Percentiles rank a stretch among this genome's conserved stretches.
These are phyloP conservation scores for Pteria penguin DNA, from an alignment of 2,888 invertebrate species.

Conservation along the genomic window DNA sequence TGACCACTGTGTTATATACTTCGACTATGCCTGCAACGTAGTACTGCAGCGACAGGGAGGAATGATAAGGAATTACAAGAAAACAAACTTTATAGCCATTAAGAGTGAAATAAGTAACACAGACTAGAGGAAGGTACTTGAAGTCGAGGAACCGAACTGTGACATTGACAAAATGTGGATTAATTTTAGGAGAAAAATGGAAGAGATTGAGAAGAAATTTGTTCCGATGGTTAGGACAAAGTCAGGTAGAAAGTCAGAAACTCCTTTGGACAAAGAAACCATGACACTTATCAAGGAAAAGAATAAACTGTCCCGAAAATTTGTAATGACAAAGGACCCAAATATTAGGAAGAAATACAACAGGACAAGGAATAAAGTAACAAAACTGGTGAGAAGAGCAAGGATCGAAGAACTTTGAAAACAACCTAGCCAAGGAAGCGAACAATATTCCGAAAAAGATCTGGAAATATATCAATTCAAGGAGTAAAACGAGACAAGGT, in stretches of 20 bases:
- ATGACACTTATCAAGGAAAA: background rate
- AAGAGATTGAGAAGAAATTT: conserved; percentile 9
- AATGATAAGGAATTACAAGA: background rate
- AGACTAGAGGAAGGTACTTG: background rate
- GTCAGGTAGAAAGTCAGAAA: background rate
- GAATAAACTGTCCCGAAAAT: background rate
- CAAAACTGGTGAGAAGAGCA: background rate
- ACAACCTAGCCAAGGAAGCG: background rate
- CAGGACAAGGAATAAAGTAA: background rate
- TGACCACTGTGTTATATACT: conserved; percentile 11
- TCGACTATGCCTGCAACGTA: background rate
- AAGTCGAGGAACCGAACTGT: background rate
- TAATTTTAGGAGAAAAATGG: background rate
- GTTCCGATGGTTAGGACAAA: background rate
- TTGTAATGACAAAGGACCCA: background rate
- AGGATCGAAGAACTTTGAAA: background rate
- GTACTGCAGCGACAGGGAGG: background rate
- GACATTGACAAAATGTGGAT: background rate
- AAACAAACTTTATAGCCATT: background rate
- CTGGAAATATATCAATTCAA: conserved; percentile 21
- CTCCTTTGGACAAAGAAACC: background rate
- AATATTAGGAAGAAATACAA: background rate
- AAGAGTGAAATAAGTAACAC: background rate
- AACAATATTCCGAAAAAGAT: conserved; percentile 9
- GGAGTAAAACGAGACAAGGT: conserved; percentile 10